Evolutionary conservation across 1,140 invertebrate genomes (phyloP), one percentile per base, ranked within the genome.

Genomic region (Globodera rostochiensis): DNA sequence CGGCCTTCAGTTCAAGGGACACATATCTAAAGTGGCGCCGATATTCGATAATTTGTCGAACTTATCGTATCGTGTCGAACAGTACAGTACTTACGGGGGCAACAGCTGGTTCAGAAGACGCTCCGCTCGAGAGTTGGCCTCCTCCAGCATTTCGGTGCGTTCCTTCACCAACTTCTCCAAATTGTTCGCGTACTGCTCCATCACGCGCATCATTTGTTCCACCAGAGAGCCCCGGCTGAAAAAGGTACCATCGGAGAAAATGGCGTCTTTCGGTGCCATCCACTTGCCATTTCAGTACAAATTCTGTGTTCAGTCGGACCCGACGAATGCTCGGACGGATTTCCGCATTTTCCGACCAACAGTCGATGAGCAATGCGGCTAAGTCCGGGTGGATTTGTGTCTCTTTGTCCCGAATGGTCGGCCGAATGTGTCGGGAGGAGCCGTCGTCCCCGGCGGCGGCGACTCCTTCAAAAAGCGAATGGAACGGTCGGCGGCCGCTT

Each of bases 81-180:
- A 6, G 8, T 80, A 60, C 74, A 82, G 7, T 7, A 74, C 60
- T 67, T 82, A 83, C 77, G 71, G 46, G 19, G 88, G 88, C 6
- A 89, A 75, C 6, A 89, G 80, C 80, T 89, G 88, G 74, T 86
- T 86, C 5, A 89, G 85, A 8, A 89, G 78, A 77, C 88, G 79
- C 71, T 89, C 89, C n/a, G 88, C 88, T 67, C 86, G 84, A 13
- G 81, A 13, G 74, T 90, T 90, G 1, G 89, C 89, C 74, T 89
- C 88, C 76, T 89, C 89, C 53, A 89, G 78, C 86, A 90, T 87
- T 76, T 86, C 94, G 0, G 97, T 98, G 81, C 96, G 92, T 91
- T 98, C 96, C 85, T 96, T 94, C 0, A 99, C 97, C 21, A 98
- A 90, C 11, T 94, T 93, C 91, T 99, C 97, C 86, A 99, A 92